A percentile compares a stretch with the other conserved stretches of the same genome.
Conservation (phyloP, 2,797 vertebrate genomes). For the Helicolenus hilgendorfi region DNA sequence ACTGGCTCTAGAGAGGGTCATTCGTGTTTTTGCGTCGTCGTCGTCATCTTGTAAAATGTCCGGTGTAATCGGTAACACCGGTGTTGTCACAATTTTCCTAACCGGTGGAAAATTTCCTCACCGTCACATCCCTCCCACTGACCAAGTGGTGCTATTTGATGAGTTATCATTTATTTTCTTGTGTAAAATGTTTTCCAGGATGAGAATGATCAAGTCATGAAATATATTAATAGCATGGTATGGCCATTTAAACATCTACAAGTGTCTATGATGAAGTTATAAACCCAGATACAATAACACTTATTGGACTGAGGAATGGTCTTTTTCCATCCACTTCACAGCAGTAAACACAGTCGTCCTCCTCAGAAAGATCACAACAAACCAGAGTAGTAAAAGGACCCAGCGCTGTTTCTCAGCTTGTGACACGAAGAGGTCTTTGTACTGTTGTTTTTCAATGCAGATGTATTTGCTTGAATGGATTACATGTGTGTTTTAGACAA, state of each 20-base stretch:
- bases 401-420: background rate
- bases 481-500: background rate
- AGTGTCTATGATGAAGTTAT: background rate
- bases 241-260: background rate
- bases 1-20: too few species aligned
- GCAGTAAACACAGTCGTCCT: background rate
- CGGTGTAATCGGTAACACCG: too few species aligned
- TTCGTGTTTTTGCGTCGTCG: too few species aligned
- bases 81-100: too few species aligned
- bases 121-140: too few species aligned
- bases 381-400: background rate
- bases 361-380: background rate
- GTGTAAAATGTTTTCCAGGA: background rate
- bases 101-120: too few species aligned
- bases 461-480: background rate
- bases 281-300: background rate
- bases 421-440: slow-evolving; percentile 27
- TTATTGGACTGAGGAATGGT: background rate
- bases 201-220: background rate
- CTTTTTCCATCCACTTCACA: background rate
- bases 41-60: too few species aligned
- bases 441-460: background rate
- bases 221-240: background rate
- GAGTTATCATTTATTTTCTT: background rate
- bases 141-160: too few species aligned